phyloP scores from a whole-genome alignment of 2,888 invertebrate species.

The Tillus elongatus region DNA sequence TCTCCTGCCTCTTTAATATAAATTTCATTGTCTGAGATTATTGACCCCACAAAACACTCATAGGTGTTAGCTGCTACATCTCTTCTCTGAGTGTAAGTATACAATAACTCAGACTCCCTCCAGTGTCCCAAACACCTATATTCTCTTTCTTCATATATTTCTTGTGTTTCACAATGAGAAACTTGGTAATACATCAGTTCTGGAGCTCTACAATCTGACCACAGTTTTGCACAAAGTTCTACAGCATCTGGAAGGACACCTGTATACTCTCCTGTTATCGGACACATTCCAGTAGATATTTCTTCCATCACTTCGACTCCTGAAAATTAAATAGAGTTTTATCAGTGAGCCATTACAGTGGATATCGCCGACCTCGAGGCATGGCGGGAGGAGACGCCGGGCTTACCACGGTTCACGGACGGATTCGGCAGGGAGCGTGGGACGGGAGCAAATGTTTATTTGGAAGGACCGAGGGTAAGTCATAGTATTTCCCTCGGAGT shows the following conservation, averaged over 20 bases:
- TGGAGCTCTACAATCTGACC: slow-evolving; percentile 54
- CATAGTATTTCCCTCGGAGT: no score
- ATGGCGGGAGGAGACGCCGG: no score
- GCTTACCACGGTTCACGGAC: no score
- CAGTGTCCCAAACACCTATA: slow-evolving; percentile 59
- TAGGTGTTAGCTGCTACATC: slow-evolving; percentile 50
- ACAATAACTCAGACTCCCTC: slow-evolving; percentile 52
- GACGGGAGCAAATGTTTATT: no score
- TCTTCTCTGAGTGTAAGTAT: slow-evolving; percentile 55
- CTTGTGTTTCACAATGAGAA: slow-evolving; percentile 49
- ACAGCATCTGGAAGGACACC: slow-evolving; percentile 54
- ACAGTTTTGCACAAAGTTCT: slow-evolving; percentile 54
- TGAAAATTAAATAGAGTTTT: no score
- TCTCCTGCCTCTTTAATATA: slow-evolving; percentile 60
- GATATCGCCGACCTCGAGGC: no score
- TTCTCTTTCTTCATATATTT: slow-evolving; percentile 56
- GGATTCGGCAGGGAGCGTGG: no score
- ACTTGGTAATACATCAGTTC: slow-evolving; percentile 60
- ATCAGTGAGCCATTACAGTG: no score
- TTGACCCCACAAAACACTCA: slow-evolving; percentile 58
- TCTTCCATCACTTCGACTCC: slow-evolving; percentile 24
- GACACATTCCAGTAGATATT: slow-evolving; percentile 42
- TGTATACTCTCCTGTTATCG: slow-evolving; percentile 55
- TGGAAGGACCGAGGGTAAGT: no score
- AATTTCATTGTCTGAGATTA: slow-evolving; percentile 50